Evolutionary conservation across 2,113 vertebrate genomes (phyloP), one percentile per base, ranked within the genome.

Genomic region (Lota lota): DNA sequence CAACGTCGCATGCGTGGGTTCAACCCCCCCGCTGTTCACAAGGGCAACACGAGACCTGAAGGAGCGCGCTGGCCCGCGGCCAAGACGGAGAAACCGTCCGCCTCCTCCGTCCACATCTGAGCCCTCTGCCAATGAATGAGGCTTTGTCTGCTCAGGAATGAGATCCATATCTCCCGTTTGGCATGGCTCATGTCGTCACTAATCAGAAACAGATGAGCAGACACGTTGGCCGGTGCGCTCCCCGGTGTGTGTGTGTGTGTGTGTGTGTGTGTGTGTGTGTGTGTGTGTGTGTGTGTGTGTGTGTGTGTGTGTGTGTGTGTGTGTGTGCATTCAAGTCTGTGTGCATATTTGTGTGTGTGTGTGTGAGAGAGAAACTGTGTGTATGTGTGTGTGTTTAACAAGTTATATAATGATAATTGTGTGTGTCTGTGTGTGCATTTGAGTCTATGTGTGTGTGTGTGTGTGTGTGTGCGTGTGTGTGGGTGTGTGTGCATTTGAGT

Each of bases 121-220:
- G 40, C 89, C 87, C 79, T 82, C 79, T 83, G 81, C 82, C 85
- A 83, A 83, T 91, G 89, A 91, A 92, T 90, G 79, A 90, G 85
- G 79, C 88, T 90, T 90, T 91, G 88, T 90, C 85, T 88, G 75
- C 70, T 22, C 77, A 82, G 85, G 75, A 87, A 88, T 83, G 78
- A 90, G 90, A 89, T 90, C 88, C 86, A 88, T 88, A 88, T 89
- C 87, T 83, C 66, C 83, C 80, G 86, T 88, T 90, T 88, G 89
- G 86, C 84, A 86, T 83, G 14, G 63, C 81, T 85, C 78, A 83
- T 83, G 85, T 87, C 70, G 79, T 89, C 79, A 81, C 84, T 91
- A 90, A 91, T 91, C 85, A 85, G 70, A 88, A 90, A 79, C 90
- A 92, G 88, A 90, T 89, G 87, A 88, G 78, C 77, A 80, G 85